Conservation (phyloP, 2,888 invertebrate genomes). For the Euproctis similis region DNA sequence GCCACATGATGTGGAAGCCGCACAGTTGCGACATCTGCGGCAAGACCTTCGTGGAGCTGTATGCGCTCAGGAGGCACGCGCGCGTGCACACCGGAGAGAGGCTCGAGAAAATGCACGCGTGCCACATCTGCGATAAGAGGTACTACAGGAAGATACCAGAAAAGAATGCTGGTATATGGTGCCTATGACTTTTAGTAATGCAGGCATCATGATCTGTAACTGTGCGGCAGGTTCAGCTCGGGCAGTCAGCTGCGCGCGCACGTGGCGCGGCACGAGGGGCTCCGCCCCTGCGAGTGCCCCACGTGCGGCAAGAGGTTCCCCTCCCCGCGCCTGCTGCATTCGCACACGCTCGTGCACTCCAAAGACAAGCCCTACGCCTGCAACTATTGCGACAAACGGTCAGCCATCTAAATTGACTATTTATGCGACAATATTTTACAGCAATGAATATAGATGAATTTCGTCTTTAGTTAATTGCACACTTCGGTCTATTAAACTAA, state of each 20-base stretch:
- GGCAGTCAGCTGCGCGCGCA: constrained; percentile 45
- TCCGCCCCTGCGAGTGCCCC: constrained; percentile 49
- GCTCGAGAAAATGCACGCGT: constrained; percentile 61
- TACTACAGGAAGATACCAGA: no score
- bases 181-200: neutral
- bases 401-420: no score
- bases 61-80: constrained; percentile 66
- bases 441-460: no score
- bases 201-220: constrained; percentile 33
- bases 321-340: constrained; percentile 53
- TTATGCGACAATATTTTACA: no score
- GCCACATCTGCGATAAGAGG: constrained; percentile 69
- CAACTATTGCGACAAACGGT: constrained; percentile 71
- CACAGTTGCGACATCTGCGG: constrained; percentile 65
- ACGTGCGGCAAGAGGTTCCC: constrained; percentile 58
- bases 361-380: constrained; percentile 73
- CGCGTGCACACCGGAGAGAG: constrained; percentile 70
- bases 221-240: no score
- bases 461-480: no score
- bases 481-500: no score
- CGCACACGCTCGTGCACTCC: constrained; percentile 73
- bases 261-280: constrained; percentile 48
- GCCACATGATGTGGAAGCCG: constrained; percentile 69
- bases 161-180: no score
- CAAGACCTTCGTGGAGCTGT: constrained; percentile 70